Evolutionary conservation across 1,140 invertebrate species (phyloP), one percentile per base, ranked within the genome.

Genomic region (Camponotus vicinus): DNA sequence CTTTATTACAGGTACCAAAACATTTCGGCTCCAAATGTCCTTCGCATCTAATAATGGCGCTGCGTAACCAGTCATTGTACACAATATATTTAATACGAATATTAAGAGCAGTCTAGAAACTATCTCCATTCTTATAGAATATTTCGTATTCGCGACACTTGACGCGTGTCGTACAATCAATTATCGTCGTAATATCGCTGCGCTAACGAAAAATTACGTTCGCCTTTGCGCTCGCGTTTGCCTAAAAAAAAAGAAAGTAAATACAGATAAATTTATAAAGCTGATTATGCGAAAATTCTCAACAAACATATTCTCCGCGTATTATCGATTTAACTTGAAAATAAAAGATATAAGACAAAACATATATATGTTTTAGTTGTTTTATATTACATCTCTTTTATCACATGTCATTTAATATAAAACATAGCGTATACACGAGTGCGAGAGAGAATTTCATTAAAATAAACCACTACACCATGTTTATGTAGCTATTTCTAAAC

Each of bases 11-110:
- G 89, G 13, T 21, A 77, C 45, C 1, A 90, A 49, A 9, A 18
- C 21, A 11, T 90, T 69, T 18, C 45, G 37, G n/a, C 73, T 70
- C 63, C 76, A 69, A 13, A 49, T 40, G 5, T 75, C 27, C n/a
- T 59, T 85, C 0, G 59, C 1, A 11, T 76, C 69, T 9, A 57
- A 45, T 32, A 89, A 37, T 0, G 90, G 90, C 2, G 88, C 70
- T 11, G 83, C 87, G n/a, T 67, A 76, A 42, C 37, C 34, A 7
- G 57, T 57, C 21, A 61, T 34, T 13, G 32, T 21, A 49, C 87
- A 88, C 3, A 84, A 7, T 15, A 34, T 8, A 13, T 83, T 86
- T 1, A 90, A 13, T 42, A 34, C 13, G 3, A 79, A 42, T 55
- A 77, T 4, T 15, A 63, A 37, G 13, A 73, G 32, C 4, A 59